Percentiles rank a stretch among this genome's conserved stretches.
Conservation (phyloP, 2,797 vertebrate genomes). For the Urosaurus nigricauda region DNA sequence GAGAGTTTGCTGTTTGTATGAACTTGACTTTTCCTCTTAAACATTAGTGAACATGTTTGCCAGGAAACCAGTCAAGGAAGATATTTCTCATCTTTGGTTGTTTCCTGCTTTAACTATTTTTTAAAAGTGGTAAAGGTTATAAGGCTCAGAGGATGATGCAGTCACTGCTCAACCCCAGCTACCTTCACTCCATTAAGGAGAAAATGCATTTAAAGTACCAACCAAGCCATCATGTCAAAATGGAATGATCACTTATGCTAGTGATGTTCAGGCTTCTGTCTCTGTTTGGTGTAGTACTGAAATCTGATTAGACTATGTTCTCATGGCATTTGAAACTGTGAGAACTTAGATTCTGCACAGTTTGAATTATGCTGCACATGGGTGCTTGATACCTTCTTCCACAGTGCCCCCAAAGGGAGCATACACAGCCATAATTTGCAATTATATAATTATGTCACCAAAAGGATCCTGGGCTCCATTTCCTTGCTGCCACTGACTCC, state of each 20-base stretch:
- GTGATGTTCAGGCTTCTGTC: background rate
- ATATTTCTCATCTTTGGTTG: constrained; percentile 6
- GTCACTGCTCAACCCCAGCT: background rate
- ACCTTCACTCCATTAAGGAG: background rate
- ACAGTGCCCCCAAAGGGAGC: too few relatives aligned
- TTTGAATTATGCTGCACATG: background rate
- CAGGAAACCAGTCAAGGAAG: constrained; percentile 7
- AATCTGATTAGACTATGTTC: background rate
- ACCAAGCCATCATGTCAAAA: background rate
- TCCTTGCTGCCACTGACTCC: background rate
- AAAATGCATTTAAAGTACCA: background rate
- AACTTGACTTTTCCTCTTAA: constrained; percentile 51
- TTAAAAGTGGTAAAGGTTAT: background rate
- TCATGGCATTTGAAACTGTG: background rate
- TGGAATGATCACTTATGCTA: background rate
- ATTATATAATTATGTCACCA: too few relatives aligned
- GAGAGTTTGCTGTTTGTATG: constrained; percentile 29
- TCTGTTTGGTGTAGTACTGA: background rate
- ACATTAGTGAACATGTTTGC: constrained; percentile 24
- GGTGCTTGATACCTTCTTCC: too few relatives aligned
- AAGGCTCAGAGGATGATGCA: constrained; percentile 11
- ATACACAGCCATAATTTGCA: too few relatives aligned
- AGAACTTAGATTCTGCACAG: background rate
- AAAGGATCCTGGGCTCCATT: too few relatives aligned
- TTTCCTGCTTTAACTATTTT: constrained; percentile 25